Evolutionary conservation across 2,113 vertebrate genomes (phyloP).

Genomic region (Melozone crissalis): DNA sequence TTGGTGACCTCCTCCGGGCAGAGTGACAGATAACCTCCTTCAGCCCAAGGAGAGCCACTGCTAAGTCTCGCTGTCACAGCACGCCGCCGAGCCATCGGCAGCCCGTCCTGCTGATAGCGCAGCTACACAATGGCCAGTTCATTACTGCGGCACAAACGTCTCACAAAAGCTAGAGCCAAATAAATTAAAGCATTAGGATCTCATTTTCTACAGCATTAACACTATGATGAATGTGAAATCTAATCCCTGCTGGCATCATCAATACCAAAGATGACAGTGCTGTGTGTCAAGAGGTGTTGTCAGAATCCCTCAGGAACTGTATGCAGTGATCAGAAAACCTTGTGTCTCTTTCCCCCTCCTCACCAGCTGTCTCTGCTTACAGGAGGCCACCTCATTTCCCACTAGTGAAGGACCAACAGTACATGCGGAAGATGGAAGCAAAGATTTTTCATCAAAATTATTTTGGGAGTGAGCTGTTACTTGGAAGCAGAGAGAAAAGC

Average conservation of each 20-base stretch:
- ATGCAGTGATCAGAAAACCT: not conserved
- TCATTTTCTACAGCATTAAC: slow-evolving; percentile 25
- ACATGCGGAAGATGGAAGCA: not conserved
- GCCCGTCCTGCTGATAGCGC: not conserved
- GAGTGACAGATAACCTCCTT: not conserved
- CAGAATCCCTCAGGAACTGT: not conserved
- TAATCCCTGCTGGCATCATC: not conserved
- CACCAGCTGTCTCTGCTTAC: not conserved
- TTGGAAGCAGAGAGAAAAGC: not conserved
- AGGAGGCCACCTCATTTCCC: not conserved
- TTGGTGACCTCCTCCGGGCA: not conserved
- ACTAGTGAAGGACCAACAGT: not conserved
- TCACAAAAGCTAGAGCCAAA: slow-evolving; percentile 16
- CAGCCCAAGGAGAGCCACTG: not conserved
- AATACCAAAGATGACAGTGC: not conserved
- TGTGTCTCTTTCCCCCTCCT: not conserved
- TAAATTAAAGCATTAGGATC: not conserved
- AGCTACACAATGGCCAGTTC: not conserved
- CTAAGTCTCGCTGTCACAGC: not conserved
- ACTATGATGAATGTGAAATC: not conserved
- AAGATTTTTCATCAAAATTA: not conserved
- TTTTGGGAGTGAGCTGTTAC: not conserved
- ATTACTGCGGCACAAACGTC: not conserved
- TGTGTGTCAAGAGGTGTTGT: not conserved
- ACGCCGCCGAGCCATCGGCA: not conserved